Percentiles rank a stretch among this genome's conserved stretches.
Evolutionary conservation across 2,113 vertebrate genomes (phyloP).

Genomic region (Crotalus viridis): DNA sequence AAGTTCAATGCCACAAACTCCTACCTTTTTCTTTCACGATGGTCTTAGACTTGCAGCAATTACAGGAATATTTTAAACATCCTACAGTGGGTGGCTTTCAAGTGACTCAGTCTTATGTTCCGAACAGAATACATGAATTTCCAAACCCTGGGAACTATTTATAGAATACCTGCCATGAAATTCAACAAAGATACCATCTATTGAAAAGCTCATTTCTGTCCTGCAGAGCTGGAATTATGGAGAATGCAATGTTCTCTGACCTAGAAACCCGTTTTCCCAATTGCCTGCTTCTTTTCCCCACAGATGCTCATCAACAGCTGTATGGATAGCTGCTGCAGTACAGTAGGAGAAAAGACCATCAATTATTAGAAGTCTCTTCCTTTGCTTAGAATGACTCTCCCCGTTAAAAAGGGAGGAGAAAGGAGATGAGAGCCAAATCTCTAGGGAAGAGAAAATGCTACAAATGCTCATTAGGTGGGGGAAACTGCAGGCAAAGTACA

Average conservation of each 20-base stretch:
- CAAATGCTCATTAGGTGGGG: neutral
- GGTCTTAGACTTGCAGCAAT: conserved; percentile 43
- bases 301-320: neutral
- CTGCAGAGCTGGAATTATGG: conserved; percentile 22
- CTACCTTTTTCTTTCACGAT: too few relatives aligned
- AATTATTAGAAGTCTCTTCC: neutral
- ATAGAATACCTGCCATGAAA: conserved; percentile 62
- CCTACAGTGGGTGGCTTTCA: conserved; percentile 63
- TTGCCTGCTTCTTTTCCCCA: neutral
- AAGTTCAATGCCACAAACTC: neutral
- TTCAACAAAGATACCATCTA: conserved; percentile 56
- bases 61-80: conserved; percentile 50
- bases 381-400: neutral
- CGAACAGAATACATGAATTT: conserved; percentile 60
- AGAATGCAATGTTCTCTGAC: neutral
- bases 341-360: neutral
- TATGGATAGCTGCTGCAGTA: neutral
- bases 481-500: too few relatives aligned
- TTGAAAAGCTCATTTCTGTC: conserved; percentile 39
- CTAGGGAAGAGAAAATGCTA: neutral
- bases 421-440: neutral
- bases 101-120: conserved; percentile 64
- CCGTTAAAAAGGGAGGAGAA: neutral
- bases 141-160: conserved; percentile 66
- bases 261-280: neutral